phyloP scores from a whole-genome alignment of 2,888 invertebrate genomes.

The Congeria kusceri region DNA sequence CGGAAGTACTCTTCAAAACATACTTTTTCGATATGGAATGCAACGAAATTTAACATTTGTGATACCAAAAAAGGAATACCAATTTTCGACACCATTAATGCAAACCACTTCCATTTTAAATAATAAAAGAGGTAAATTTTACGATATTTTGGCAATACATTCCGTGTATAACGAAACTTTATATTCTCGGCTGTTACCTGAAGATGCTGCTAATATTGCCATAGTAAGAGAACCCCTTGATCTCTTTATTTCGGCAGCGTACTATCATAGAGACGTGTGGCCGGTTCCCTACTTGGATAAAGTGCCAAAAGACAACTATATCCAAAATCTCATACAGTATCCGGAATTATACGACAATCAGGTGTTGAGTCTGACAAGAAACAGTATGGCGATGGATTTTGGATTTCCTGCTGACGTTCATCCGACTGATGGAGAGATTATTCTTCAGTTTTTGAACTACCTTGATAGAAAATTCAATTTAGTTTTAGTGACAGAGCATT shows the following conservation, averaged over 20 bases:
- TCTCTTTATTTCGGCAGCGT: constrained; percentile 56
- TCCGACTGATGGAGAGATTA: constrained; percentile 20
- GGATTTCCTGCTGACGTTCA: constrained; percentile 55
- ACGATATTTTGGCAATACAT: constrained; percentile 57
- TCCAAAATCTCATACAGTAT: constrained; percentile 49
- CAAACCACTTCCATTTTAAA: constrained; percentile 28
- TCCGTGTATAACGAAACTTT: constrained; percentile 48
- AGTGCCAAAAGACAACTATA: constrained; percentile 49
- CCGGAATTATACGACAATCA: constrained; percentile 53
- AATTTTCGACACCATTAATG: constrained; percentile 28
- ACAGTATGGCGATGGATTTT: constrained; percentile 57
- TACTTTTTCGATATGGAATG: constrained; percentile 69
- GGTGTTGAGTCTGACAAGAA: constrained; percentile 55
- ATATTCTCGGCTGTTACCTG: constrained; percentile 34
- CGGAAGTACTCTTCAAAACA: constrained; percentile 69
- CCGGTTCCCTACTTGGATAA: constrained; percentile 39
- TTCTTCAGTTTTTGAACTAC: constrained; percentile 31
- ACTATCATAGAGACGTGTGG: constrained; percentile 54
- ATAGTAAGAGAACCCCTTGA: constrained; percentile 55
- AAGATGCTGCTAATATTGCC: constrained; percentile 43
- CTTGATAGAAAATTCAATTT: constrained; percentile 40
- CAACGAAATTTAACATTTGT: constrained; percentile 61
- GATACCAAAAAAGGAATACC: constrained; percentile 51
- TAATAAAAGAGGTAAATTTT: constrained; percentile 22
- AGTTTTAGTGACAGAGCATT: constrained; percentile 51